phyloP scores from a whole-genome alignment of 2,113 vertebrate species.

The Rhabdomys dilectus region DNA sequence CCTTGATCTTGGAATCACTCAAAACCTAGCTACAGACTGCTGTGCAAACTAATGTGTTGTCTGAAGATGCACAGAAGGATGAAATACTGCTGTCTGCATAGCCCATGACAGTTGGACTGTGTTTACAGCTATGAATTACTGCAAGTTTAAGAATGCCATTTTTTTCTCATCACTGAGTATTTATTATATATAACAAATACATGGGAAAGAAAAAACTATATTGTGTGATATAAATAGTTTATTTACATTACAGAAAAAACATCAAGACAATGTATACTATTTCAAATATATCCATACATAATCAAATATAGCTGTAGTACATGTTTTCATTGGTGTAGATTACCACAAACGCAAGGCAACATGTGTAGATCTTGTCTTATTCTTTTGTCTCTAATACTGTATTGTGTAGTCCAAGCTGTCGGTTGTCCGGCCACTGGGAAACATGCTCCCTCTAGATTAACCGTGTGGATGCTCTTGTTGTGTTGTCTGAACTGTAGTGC shows the following conservation, averaged over 20 bases:
- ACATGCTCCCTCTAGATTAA: slow-evolving; percentile 96
- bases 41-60: slow-evolving; percentile 83
- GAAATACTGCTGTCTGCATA: slow-evolving; percentile 73
- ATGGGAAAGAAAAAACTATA: slow-evolving; percentile 94
- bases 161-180: slow-evolving; percentile 92
- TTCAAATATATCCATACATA: slow-evolving; percentile 99
- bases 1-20: slow-evolving; percentile 86
- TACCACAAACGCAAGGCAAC: slow-evolving; percentile 99
- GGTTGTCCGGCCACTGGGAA: slow-evolving; percentile 89
- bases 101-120: not conserved
- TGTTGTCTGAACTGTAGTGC: slow-evolving; percentile 99
- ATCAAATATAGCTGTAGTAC: slow-evolving; percentile 98
- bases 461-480: slow-evolving; percentile 98
- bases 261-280: slow-evolving; percentile 99
- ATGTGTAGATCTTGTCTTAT: slow-evolving; percentile 94
- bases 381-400: slow-evolving; percentile 91
- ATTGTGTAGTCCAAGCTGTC: slow-evolving; percentile 89
- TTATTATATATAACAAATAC: slow-evolving; percentile 95
- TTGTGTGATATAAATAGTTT: slow-evolving; percentile 99
- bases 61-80: slow-evolving; percentile 84
- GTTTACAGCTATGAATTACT: slow-evolving; percentile 83
- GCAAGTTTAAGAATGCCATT: slow-evolving; percentile 89
- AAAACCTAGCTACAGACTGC: slow-evolving; percentile 85
- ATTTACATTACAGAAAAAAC: slow-evolving; percentile 99
- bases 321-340: slow-evolving; percentile 98